Evolutionary conservation across 2,888 invertebrate genomes (phyloP).

Genomic region (Onchidella celtica): DNA sequence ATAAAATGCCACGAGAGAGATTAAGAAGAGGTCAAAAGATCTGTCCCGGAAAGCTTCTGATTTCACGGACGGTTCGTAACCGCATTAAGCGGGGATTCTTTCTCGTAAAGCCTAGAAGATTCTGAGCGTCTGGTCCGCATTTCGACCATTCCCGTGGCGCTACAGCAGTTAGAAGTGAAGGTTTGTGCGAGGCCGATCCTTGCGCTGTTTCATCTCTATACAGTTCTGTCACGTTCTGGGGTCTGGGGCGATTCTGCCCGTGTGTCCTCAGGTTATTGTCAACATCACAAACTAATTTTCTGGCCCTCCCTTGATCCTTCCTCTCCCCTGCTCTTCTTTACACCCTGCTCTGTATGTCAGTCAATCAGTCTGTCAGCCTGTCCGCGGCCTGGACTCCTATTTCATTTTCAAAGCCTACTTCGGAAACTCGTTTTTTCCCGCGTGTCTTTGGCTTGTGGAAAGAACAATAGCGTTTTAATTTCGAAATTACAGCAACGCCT

Average conservation of each 20-base stretch:
- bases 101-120: background rate
- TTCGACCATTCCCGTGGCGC: background rate
- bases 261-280: slow-evolving; percentile 4
- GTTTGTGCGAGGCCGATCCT: background rate
- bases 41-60: background rate
- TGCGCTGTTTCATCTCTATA: background rate
- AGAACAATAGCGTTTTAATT: no score
- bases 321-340: background rate
- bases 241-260: background rate
- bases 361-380: slow-evolving; percentile 6
- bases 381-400: no score
- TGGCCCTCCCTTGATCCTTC: background rate
- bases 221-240: slow-evolving; percentile 21
- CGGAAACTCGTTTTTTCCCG: no score
- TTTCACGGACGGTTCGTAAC: slow-evolving; percentile 14
- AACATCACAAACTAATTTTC: slow-evolving; percentile 36
- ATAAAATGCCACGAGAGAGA: no score
- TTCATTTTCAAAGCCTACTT: no score
- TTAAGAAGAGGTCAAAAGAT: slow-evolving; percentile 10
- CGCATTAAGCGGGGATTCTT: background rate
- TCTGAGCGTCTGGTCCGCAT: background rate
- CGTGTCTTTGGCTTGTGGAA: no score
- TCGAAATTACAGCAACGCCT: no score
- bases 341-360: background rate
- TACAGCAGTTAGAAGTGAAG: background rate